These are phyloP conservation scores for Tapirus terrestris DNA, from an alignment of 2,113 vertebrate genomes.

Conservation along the genomic window DNA sequence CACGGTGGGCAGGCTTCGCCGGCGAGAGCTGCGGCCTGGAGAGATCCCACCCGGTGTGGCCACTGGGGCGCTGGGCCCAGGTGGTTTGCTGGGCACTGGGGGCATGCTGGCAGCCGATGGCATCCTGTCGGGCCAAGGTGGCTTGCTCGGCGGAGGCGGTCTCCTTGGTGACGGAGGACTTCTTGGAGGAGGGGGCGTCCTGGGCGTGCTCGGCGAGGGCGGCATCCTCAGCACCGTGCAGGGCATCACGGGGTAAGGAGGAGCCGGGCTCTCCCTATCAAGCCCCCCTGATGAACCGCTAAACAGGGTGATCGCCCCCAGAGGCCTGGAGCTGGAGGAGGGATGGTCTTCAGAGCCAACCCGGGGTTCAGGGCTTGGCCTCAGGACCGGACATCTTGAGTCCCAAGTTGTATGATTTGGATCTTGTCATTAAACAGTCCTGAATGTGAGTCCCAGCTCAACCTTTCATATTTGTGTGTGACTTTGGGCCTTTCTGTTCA, in stretches of 20 bases:
- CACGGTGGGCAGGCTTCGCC: background rate
- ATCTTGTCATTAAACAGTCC: background rate
- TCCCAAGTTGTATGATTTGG: background rate
- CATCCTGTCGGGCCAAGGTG: slow-evolving; percentile 70
- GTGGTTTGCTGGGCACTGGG: slow-evolving; percentile 68
- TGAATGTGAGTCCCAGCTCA: background rate
- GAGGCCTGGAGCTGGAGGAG: background rate
- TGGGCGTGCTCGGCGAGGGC: slow-evolving; percentile 81
- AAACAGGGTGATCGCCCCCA: background rate
- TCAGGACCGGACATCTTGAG: background rate
- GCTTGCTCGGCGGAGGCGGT: slow-evolving; percentile 78
- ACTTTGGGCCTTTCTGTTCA: background rate
- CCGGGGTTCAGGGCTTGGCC: background rate
- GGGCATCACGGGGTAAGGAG: slow-evolving; percentile 84
- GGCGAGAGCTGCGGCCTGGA: slow-evolving; percentile 62
- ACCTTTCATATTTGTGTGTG: background rate
- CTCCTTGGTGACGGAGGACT: slow-evolving; percentile 81
- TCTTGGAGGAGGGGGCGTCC: slow-evolving; percentile 79
- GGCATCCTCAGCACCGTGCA: slow-evolving; percentile 82
- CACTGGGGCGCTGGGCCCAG: slow-evolving; percentile 68
- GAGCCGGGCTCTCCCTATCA: background rate
- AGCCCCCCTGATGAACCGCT: background rate
- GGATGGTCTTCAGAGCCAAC: background rate
- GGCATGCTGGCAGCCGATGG: slow-evolving; percentile 65
- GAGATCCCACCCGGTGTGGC: slow-evolving; percentile 16